phyloP scores from a whole-genome alignment of 2,113 vertebrate species.

The Erpornis zantholeuca region DNA sequence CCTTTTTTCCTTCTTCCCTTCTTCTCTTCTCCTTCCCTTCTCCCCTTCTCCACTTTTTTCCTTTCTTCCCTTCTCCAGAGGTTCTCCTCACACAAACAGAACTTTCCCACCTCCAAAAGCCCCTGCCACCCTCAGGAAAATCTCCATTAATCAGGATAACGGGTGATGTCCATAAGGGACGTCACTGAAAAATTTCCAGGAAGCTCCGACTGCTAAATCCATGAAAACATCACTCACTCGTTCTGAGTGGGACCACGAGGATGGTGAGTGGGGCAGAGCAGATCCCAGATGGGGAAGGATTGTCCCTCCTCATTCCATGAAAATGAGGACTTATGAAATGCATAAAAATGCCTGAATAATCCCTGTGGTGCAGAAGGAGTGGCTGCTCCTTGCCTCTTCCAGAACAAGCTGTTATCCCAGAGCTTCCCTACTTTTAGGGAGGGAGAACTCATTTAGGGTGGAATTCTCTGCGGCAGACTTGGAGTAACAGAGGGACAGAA shows the following conservation, averaged over 20 bases:
- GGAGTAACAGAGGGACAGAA: not conserved
- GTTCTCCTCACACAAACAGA: not conserved
- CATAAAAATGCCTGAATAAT: fast-evolving
- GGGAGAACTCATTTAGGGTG: not conserved
- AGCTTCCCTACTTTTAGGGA: not conserved
- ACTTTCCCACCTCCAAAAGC: not conserved
- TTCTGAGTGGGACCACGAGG: fast-evolving
- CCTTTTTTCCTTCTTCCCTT: not conserved
- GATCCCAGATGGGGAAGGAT: not conserved
- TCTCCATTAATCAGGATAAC: not conserved
- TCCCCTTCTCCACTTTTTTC: not conserved
- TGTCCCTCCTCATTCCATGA: not conserved
- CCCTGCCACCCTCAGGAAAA: not conserved
- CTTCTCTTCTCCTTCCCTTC: not conserved
- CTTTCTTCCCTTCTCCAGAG: not conserved
- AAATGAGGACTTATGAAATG: not conserved
- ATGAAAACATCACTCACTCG: fast-evolving
- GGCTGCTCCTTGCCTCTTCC: not conserved
- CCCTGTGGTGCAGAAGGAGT: not conserved
- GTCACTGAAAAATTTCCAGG: not conserved
- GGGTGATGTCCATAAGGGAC: fast-evolving
- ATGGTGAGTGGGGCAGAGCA: not conserved
- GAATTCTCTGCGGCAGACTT: not conserved
- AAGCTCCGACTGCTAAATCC: not conserved
- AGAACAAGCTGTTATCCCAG: not conserved